These are phyloP conservation scores for Neria commutata DNA, from an alignment of 2,888 invertebrate species.

Conservation along the genomic window DNA sequence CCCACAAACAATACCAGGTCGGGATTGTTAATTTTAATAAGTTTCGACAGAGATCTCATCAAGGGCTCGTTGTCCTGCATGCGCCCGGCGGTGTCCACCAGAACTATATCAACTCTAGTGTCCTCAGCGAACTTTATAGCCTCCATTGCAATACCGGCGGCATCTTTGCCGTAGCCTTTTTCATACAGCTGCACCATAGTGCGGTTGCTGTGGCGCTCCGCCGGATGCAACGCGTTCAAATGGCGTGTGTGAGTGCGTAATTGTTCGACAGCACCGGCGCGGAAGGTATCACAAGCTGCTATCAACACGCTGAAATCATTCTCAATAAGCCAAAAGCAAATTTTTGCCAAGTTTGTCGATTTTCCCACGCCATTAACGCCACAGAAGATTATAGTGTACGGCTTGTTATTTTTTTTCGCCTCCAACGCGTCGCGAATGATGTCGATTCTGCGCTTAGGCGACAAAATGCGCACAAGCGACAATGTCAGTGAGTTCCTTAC, in stretches of 20 bases:
- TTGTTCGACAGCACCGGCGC: constrained; percentile 99
- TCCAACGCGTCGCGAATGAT: constrained; percentile 95
- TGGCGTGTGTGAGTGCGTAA: constrained; percentile 92
- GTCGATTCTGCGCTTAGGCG: constrained; percentile 93
- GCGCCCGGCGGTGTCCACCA: constrained; percentile 99
- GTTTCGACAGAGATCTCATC: constrained; percentile 96
- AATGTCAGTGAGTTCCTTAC: constrained; percentile 89
- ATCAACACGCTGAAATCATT: constrained; percentile 95
- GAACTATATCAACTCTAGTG: constrained; percentile 82
- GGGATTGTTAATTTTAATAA: constrained; percentile 97
- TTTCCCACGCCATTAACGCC: constrained; percentile 99
- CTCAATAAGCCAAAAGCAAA: constrained; percentile 99
- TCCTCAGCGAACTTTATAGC: constrained; percentile 91
- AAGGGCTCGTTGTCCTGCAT: constrained; percentile 99
- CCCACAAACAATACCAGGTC: constrained; percentile 99
- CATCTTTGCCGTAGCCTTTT: constrained; percentile 98
- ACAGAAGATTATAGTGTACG: constrained; percentile 96
- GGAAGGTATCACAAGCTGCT: constrained; percentile 98
- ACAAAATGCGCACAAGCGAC: constrained; percentile 90
- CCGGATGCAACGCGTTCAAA: constrained; percentile 91
- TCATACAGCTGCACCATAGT: constrained; percentile 95
- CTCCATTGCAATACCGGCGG: constrained; percentile 97
- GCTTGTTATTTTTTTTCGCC: constrained; percentile 80
- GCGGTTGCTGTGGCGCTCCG: constrained; percentile 71
- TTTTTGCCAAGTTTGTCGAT: constrained; percentile 98